These are phyloP conservation scores for Troides helena DNA, from an alignment of 2,888 invertebrate species.

Conservation along the genomic window DNA sequence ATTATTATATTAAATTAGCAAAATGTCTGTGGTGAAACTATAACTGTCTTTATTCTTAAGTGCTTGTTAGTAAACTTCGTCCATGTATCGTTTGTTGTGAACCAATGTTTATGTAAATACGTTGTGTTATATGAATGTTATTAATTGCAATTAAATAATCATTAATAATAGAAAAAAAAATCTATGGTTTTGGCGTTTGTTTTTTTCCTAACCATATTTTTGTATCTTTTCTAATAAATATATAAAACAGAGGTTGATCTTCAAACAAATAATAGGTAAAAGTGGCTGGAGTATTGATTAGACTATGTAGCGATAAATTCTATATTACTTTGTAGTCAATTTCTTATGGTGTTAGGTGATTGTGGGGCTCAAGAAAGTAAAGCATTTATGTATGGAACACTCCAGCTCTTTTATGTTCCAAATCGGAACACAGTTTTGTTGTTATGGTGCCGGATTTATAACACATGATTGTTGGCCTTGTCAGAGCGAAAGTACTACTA, in stretches of 20 bases:
- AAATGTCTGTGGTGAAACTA: neutral
- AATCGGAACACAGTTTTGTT: neutral
- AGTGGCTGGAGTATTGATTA: too few species aligned
- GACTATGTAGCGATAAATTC: neutral
- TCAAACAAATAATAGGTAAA: too few species aligned
- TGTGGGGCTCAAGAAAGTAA: neutral
- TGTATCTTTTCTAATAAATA: too few species aligned
- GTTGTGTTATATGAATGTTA: neutral
- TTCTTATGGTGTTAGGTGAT: neutral
- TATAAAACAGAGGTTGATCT: too few species aligned
- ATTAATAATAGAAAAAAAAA: neutral
- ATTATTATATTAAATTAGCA: neutral
- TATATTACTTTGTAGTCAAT: neutral
- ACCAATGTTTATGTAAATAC: constrained; percentile 11
- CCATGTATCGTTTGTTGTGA: constrained; percentile 9
- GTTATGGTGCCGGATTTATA: neutral
- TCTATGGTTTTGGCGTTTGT: neutral
- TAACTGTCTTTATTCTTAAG: neutral
- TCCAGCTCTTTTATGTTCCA: neutral
- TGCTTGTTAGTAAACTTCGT: constrained; percentile 11
- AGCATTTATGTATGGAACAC: neutral
- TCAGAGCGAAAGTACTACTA: too few species aligned
- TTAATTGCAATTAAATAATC: neutral
- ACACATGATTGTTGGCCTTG: too few species aligned
- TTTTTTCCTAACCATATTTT: too few species aligned